These are phyloP conservation scores for Ryuthela nishihirai DNA, from an alignment of 2,888 invertebrate species.

Conservation along the genomic window DNA sequence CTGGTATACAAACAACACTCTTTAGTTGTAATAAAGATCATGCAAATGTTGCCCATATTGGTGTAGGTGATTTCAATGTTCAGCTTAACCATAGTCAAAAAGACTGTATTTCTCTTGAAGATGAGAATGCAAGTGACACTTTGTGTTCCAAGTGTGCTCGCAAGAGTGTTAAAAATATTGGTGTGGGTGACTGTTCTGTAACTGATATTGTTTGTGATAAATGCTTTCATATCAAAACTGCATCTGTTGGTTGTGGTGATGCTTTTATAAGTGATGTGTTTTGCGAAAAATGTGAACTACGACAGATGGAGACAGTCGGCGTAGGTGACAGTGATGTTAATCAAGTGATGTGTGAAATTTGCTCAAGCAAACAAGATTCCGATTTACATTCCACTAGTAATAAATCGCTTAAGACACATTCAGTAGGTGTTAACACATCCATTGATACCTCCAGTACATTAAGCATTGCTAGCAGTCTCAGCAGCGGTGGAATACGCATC, in stretches of 20 bases:
- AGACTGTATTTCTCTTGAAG: too few species aligned
- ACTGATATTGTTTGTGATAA: conserved; percentile 10
- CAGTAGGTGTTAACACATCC: conserved; percentile 29
- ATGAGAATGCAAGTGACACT: too few species aligned
- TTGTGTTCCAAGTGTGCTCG: too few species aligned
- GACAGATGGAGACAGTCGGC: conserved; percentile 57
- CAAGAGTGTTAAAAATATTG: neutral
- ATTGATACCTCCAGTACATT: conserved; percentile 8
- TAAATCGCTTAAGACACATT: neutral
- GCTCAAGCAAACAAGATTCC: conserved; percentile 8
- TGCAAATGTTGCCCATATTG: too few species aligned
- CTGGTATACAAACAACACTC: too few species aligned
- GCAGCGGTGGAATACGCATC: conserved; percentile 44
- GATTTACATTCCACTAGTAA: neutral
- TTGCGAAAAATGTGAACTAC: conserved; percentile 31
- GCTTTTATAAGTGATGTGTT: neutral
- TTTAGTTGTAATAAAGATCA: too few species aligned
- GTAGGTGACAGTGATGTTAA: conserved; percentile 58
- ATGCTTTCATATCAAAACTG: conserved; percentile 8
- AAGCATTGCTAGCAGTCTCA: neutral
- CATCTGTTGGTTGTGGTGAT: neutral
- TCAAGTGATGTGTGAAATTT: conserved; percentile 42
- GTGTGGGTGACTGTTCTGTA: neutral
- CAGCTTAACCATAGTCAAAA: too few species aligned
- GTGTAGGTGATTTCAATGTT: conserved; percentile 9